phyloP scores from a whole-genome alignment of 2,888 invertebrate genomes.

The Parasteatoda lunata region DNA sequence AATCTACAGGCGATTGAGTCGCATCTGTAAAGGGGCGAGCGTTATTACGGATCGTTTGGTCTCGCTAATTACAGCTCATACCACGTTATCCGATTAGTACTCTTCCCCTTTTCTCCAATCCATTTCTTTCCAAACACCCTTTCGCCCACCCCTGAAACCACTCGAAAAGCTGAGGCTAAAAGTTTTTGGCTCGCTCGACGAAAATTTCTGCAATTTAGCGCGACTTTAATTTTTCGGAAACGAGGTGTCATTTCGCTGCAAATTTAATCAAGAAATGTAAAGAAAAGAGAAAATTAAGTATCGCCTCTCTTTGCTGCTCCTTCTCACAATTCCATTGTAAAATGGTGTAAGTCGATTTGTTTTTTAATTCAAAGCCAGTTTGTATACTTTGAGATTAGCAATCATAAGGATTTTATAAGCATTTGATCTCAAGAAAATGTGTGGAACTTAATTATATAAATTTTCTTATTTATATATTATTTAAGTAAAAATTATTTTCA shows the following conservation, averaged over 20 bases:
- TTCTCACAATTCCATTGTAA: background rate
- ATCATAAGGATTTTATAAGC: too few species aligned
- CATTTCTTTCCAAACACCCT: conserved; percentile 4
- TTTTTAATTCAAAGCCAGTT: background rate
- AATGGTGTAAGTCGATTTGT: conserved; percentile 24
- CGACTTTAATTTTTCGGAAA: conserved; percentile 66
- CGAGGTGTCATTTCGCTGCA: conserved; percentile 66
- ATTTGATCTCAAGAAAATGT: too few species aligned
- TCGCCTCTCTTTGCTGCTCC: conserved; percentile 30
- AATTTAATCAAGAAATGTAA: conserved; percentile 66
- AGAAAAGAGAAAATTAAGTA: conserved; percentile 65
- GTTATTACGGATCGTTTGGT: conserved; percentile 68
- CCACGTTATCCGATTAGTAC: conserved; percentile 68
- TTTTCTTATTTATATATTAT: too few species aligned
- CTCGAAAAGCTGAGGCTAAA: conserved; percentile 23
- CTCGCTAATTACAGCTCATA: conserved; percentile 67
- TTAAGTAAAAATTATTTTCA: too few species aligned
- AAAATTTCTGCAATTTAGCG: conserved; percentile 68
- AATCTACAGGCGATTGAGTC: conserved; percentile 67
- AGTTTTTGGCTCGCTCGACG: conserved; percentile 68
- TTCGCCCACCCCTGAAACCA: background rate
- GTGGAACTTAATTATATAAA: too few species aligned
- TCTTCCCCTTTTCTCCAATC: conserved; percentile 27
- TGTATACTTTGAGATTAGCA: too few species aligned
- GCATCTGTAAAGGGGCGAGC: conserved; percentile 63